Evolutionary conservation across 2,888 invertebrate genomes (phyloP).

Genomic region (Conomelus anceps): DNA sequence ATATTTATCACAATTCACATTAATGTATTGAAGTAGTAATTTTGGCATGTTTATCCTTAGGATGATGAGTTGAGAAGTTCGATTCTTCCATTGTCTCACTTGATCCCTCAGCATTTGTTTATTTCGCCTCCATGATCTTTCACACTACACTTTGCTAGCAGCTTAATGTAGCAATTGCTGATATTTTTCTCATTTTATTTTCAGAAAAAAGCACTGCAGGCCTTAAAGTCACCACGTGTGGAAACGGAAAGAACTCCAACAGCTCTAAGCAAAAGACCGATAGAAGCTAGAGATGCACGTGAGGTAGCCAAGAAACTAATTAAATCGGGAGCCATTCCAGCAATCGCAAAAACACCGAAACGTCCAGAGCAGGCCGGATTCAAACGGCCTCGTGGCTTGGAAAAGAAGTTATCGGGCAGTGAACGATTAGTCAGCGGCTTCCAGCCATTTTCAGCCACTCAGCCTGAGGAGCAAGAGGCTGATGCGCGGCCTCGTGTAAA

Average conservation of each 20-base stretch:
- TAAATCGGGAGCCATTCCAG: conserved; percentile 84
- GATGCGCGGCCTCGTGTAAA: conserved; percentile 53
- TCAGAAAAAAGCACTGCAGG: conserved; percentile 74
- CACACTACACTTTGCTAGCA: too few species aligned
- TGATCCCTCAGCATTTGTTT: too few species aligned
- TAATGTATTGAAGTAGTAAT: too few species aligned
- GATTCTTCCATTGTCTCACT: too few species aligned
- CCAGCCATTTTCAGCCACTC: conserved; percentile 84
- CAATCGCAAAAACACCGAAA: conserved; percentile 75
- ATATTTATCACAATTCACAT: too few species aligned
- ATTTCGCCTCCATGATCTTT: too few species aligned
- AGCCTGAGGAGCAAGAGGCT: conserved; percentile 59
- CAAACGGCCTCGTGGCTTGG: conserved; percentile 70
- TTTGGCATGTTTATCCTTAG: too few species aligned
- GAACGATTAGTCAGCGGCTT: conserved; percentile 76
- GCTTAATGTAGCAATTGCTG: not conserved
- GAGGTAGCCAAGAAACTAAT: conserved; percentile 93
- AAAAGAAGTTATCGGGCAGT: conserved; percentile 38
- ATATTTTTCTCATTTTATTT: conserved; percentile 28
- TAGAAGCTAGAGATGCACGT: conserved; percentile 85
- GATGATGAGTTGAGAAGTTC: too few species aligned
- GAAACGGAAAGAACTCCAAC: conserved; percentile 77
- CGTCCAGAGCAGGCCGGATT: conserved; percentile 84
- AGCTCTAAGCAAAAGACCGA: conserved; percentile 47
- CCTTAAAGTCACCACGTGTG: conserved; percentile 76